Evolutionary conservation across 2,888 invertebrate genomes (phyloP), one percentile per base, ranked within the genome.

Genomic region (Apamea crenata): DNA sequence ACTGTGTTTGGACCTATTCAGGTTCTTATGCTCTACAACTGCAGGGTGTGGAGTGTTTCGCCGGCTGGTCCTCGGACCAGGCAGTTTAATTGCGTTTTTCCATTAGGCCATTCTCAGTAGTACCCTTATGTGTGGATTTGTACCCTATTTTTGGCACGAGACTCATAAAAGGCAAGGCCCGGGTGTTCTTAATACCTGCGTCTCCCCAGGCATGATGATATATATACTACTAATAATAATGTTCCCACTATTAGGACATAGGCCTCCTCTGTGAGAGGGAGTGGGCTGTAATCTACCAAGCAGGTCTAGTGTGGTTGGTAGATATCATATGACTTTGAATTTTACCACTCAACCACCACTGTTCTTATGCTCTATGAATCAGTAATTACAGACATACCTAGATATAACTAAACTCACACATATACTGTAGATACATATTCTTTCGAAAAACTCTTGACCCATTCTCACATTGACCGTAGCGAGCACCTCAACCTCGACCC

Each of bases 401-500:
- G 44, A 18, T 21, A 29, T 12, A 14, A 3, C 29, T 29, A 12
- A 66, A 29, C 16, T 8, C 2, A 18, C 16, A 29, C 14, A 21
- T 0, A 47, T 21, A 25, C 5, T 32, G 16, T 69, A n/a, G 2
- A 32, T 21, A 50, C 6, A 18, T 50, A 32, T 50, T 44, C 8
- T 21, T 36, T 36, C 14, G 6, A 16, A 61, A 47, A 75, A 10
- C 18, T 32, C 12, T 8, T 14, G 0, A 10, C 6, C 3, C 21
- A 32, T 53, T 7, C 29, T 29, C 44, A 47, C 32, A 47, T 36
- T 47, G 40, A 50, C 40, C 21, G 25, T 1, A 0, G 16, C n/a
- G 18, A 32, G 29, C 40, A 25, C 5, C n/a, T 81, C 29, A 66
- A 80, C 79, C 80, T 83, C 61, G 77, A 83, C 67, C 83, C 18